Base-by-base conservation (phyloP, 2,888 invertebrate genomes). In the Campoplex nolae region DNA sequence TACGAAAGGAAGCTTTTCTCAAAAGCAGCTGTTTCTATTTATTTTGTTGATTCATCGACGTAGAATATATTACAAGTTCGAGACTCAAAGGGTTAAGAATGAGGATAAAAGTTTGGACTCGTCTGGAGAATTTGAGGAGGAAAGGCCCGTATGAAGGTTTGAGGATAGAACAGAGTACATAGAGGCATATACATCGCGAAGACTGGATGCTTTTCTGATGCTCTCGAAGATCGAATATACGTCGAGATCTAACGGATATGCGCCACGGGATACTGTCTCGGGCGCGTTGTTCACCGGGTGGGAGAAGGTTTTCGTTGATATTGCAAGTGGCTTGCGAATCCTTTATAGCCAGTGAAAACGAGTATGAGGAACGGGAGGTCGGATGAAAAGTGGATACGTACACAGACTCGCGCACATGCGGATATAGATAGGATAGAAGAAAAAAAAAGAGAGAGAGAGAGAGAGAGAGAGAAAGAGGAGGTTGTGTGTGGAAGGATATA, bases 301-400 rank as follows among this genome's bases (percentile, higher is more conserved):
- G 71, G 42, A 82, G 77, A 87, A 84, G 86, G 82, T 77, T 90
- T 77, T 89, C 90, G 90, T 92, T 92, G 93, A 93, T 93, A 93
- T 93, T 92, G 92, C 93, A 93, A 93, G 93, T 93, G 93, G 93
- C 92, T 23, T 92, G 92, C 91, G 92, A 93, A 93, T 93, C 92
- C 93, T 93, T 93, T 93, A 93, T 93, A 92, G 91, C 92, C 91
- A 89, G 35, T 90, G 91, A 87, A 88, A 84, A 88, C 87, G 88
- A 90, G 91, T 91, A 92, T 90, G 90, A 89, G 89, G 79, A 84
- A 87, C 80, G 70, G 89, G 84, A 73, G 82, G 83, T 71, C 75
- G 85, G 51, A 62, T 38, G 73, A 54, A 67, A 73, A 73, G 71
- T 80, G 77, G 80, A 56, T 56, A 51, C 56, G 18, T 28, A 62